Evolutionary conservation across 2,888 invertebrate genomes (phyloP), one percentile per base, ranked within the genome.

Genomic region (Dioctria rufipes): DNA sequence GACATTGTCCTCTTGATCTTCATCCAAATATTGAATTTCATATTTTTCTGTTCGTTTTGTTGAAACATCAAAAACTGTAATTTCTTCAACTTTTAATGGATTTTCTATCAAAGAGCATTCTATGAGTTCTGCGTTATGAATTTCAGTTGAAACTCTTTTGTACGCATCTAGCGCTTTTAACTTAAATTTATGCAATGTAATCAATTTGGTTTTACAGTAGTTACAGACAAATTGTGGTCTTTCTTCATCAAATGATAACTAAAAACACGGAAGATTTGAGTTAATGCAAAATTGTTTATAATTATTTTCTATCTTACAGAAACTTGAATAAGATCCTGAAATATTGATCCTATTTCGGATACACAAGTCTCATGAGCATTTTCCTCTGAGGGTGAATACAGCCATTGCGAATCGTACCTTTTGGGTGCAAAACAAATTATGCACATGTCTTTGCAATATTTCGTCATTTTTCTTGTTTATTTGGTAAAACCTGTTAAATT

Each of bases 11-110:
- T 73, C 73, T 42, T 66, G n/a, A 4, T 58, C 46, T 40, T 78
- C 73, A 60, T 78, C 71, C 6, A 81, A 71, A 58, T 78, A 81
- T 58, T 81, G 67, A 40, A 81, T 81, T 78, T 81, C 61, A 43
- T 71, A 81, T 43, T 78, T 71, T 46, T 81, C 81, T 40, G 81
- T 78, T 78, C 39, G 39, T 13, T 71, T 61, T 4, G 61, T 81
- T 3, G 60, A 49, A 25, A 42, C 73, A 71, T 81, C 78, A 42
- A 71, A 78, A 3, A 81, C 71, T 42, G 78, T 78, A 25, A 81
- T 71, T 65, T 81, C 71, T 58, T 81, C 81, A 9, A 78, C 65
- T 54, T 65, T 69, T 25, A 54, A 37, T 9, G 46, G 39, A 9
- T 78, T 61, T 37, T 66, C 65, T 43, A 4, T 42, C 4, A n/a